Evolutionary conservation across 2,888 invertebrate species (phyloP), one percentile per base, ranked within the genome.

Genomic region (Dryobotodes eremita): DNA sequence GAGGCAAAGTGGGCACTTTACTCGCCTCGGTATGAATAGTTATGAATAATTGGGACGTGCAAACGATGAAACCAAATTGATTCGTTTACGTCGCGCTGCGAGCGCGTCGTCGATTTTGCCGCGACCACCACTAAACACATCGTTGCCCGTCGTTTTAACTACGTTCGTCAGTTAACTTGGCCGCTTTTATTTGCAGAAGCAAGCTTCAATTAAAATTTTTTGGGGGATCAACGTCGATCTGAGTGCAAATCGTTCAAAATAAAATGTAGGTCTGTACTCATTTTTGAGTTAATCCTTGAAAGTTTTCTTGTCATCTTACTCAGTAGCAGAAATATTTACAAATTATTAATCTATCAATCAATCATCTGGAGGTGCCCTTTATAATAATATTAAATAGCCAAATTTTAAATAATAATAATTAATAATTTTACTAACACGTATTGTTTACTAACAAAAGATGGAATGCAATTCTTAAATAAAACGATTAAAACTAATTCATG

Each of bases 21-120:
- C 64, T 72, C 50, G 68, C 48, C 36, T 36, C n/a, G 36, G 66
- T 74, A 73, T 78, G 85, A 82, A 82, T 82, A 79, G 86, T 86
- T 84, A 86, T 84, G 84, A 86, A 86, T 82, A 82, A 85, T 82
- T 66, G 74, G 71, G 57, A 70, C 69, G 64, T 70, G 74, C 79
- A 79, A 79, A 84, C 69, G 61, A 72, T 75, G 79, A 69, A 82
- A 75, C 73, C 36, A 42, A 85, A 82, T 79, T 85, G 83, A 84
- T 85, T 78, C 64, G 50, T 78, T 78, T 36, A 68, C 20, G 48
- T 61, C 2, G 23, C 46, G 13, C 13, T 61, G 46, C 0, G 46
- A 46, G 46, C 15, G 10, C 65, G 10, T 8, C 31, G 23, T 42
- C 15, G n/a, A 48, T n/a, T 11, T 5, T 42, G 1, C 15, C 36